These are phyloP conservation scores for Falco punctatus DNA, from an alignment of 2,113 vertebrate genomes.

Conservation along the genomic window DNA sequence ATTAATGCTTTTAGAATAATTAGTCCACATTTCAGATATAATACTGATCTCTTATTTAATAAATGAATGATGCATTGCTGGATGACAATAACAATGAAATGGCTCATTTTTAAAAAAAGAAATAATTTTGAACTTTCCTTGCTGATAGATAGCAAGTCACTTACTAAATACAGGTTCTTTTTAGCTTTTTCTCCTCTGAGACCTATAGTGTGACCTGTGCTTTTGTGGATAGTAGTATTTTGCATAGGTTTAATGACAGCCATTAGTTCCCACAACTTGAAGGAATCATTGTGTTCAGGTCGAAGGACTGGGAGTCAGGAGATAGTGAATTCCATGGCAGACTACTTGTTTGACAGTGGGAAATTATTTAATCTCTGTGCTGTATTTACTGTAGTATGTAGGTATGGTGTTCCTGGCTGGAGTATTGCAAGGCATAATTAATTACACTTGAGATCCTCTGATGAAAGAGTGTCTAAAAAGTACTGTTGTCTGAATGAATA, in stretches of 20 bases:
- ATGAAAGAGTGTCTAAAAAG: neutral
- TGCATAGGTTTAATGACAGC: neutral
- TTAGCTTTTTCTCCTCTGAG: neutral
- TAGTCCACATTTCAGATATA: slow-evolving; percentile 73
- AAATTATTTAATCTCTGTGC: neutral
- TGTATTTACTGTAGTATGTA: neutral
- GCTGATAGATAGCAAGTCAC: neutral
- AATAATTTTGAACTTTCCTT: slow-evolving; percentile 42
- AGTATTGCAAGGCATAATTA: neutral
- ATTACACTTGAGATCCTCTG: neutral
- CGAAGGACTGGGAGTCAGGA: neutral
- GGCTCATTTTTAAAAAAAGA: neutral
- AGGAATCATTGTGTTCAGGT: neutral
- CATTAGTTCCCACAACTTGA: neutral
- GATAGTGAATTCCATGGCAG: neutral
- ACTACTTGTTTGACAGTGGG: neutral
- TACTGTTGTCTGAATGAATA: neutral
- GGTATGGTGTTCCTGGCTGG: neutral
- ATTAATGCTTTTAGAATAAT: slow-evolving; percentile 79
- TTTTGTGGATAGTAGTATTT: neutral
- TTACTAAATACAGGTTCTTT: neutral
- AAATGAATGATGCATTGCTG: slow-evolving; percentile 31
- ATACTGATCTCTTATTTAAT: slow-evolving; percentile 56
- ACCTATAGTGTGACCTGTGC: neutral
- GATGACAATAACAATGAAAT: slow-evolving; percentile 15